These are phyloP conservation scores for Phengaris arion DNA, from an alignment of 2,888 invertebrate genomes.

Conservation along the genomic window DNA sequence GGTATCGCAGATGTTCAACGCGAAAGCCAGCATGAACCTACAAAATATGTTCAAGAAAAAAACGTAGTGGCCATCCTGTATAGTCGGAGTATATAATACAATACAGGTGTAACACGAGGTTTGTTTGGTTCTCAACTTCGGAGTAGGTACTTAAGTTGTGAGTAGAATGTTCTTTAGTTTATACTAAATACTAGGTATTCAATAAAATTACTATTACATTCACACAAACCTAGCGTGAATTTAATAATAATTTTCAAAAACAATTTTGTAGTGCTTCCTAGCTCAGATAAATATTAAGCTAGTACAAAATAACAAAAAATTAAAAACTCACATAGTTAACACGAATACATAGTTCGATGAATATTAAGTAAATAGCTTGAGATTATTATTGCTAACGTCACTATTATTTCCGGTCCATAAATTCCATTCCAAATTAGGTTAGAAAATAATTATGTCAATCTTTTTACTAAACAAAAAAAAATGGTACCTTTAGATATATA, in stretches of 20 bases:
- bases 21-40: constrained; percentile 70
- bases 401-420: neutral
- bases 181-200: no score
- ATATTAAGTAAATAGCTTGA: neutral
- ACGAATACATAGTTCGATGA: neutral
- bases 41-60: constrained; percentile 76
- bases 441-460: neutral
- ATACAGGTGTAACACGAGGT: neutral
- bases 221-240: no score
- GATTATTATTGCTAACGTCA: neutral
- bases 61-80: constrained; percentile 48
- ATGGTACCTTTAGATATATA: no score
- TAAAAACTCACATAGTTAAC: neutral
- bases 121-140: neutral
- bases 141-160: neutral
- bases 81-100: neutral
- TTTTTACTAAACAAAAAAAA: neutral
- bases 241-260: neutral
- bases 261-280: neutral
- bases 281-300: neutral
- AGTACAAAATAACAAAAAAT: neutral
- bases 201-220: no score
- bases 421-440: neutral
- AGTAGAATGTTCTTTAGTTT: neutral
- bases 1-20: constrained; percentile 73